Evolutionary conservation across 2,888 invertebrate genomes (phyloP).

Genomic region (Lithophane ornitopus): DNA sequence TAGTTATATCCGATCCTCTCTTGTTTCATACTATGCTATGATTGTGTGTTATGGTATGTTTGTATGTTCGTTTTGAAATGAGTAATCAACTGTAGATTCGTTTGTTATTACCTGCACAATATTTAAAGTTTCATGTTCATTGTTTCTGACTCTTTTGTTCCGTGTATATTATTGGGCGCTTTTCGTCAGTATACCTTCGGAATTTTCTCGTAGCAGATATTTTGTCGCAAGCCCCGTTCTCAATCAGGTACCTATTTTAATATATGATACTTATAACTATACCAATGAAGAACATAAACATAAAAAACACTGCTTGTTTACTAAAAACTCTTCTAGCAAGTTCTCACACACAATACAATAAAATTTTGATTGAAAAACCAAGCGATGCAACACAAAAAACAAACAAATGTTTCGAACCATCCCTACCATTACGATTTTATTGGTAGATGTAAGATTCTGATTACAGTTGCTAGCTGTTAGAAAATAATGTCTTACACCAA

Average conservation of each 20-base stretch:
- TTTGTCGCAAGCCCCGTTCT: not conserved
- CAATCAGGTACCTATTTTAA: not conserved
- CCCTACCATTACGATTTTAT: constrained; percentile 41
- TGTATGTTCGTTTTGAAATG: not conserved
- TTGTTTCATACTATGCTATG: constrained; percentile 37
- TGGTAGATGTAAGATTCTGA: constrained; percentile 27
- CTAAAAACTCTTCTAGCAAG: constrained; percentile 16
- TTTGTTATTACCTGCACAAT: not conserved
- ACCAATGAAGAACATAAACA: not conserved
- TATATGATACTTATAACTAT: not conserved
- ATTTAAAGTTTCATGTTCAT: not conserved
- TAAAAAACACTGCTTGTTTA: constrained; percentile 6
- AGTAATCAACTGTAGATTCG: not conserved
- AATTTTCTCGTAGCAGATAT: not conserved
- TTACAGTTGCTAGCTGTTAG: constrained; percentile 33
- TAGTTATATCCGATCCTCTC: constrained; percentile 65
- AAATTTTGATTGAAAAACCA: constrained; percentile 47
- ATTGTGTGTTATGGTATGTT: not conserved
- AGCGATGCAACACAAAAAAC: constrained; percentile 31
- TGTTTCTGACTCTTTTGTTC: not conserved
- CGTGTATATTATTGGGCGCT: not conserved
- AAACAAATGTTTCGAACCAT: constrained; percentile 24
- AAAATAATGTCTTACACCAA: constrained; percentile 46
- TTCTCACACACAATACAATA: constrained; percentile 38
- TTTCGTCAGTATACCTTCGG: not conserved